Evolutionary conservation across 2,113 vertebrate species (phyloP), one percentile per base, ranked within the genome.

Genomic region (Euleptes europaea): DNA sequence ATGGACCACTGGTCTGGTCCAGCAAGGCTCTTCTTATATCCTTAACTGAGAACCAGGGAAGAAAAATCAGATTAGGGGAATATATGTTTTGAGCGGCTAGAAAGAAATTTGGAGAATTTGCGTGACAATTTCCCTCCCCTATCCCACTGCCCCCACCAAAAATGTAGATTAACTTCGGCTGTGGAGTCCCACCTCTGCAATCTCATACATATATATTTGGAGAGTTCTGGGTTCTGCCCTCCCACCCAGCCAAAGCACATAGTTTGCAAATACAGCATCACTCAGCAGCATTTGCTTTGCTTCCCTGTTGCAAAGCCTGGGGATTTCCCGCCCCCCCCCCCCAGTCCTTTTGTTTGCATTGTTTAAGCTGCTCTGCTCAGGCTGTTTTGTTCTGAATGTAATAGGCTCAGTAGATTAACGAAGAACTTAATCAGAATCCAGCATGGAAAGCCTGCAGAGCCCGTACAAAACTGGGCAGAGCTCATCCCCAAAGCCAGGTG

Each of bases 351-450:
- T 14, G 23, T 67, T 74, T 66, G 14, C 42, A 69, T 84, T 78
- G 40, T 78, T 70, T 72, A 79, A 66, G 38, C 38, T 40, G 44
- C 8, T 49, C 28, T 42, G 49, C 44, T 84, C 31, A 11, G 11
- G 75, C 83, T 19, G 57, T 60, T 84, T 19, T 78, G 33, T 77
- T 72, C 67, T 47, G 67, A 63, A 23, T 12, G 71, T 63, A 85
- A 85, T 65, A 72, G 67, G 77, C 67, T 85, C 51, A 85, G 54
- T 79, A 72, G 51, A 72, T 85, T 57, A 85, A 72, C 31, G 23
- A 49, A 31, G 42, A 85, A 65, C 40, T 47, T 79, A 85, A 79
- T 47, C 23, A 33, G 54, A 79, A 72, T 63, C 38, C 63, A 72
- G 76, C 38, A 33, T 35, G 66, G 78, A 79, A 65, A 85, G 40